phyloP scores from a whole-genome alignment of 2,888 invertebrate species.

The Drosophila paranaensis region DNA sequence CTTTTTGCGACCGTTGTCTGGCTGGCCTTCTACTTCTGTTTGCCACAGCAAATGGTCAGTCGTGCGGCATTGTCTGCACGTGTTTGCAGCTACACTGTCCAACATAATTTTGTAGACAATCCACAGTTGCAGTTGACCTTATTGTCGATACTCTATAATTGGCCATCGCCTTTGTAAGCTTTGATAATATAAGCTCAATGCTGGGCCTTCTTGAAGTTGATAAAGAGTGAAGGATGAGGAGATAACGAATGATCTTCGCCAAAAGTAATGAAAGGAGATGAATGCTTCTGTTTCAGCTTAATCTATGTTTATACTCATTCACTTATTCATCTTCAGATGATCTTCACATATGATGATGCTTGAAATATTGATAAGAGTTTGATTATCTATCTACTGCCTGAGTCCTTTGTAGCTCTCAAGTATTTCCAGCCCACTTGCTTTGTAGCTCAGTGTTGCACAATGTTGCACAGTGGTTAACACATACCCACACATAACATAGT shows the following conservation, averaged over 20 bases:
- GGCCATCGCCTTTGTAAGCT: neutral
- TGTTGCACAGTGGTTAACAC: constrained; percentile 23
- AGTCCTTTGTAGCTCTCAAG: neutral
- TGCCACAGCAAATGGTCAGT: constrained; percentile 21
- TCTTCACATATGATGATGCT: neutral
- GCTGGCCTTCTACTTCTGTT: constrained; percentile 45
- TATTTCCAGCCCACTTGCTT: neutral
- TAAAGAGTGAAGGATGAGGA: neutral
- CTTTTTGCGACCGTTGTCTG: constrained; percentile 12
- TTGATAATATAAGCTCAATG: neutral
- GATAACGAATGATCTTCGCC: neutral
- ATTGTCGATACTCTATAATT: neutral
- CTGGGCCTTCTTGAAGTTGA: neutral
- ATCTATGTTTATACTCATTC: neutral
- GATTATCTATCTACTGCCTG: neutral
- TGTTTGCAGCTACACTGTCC: constrained; percentile 45
- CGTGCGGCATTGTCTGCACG: constrained; percentile 35
- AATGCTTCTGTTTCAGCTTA: neutral
- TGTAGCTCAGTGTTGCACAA: constrained; percentile 15
- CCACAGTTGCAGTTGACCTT: neutral
- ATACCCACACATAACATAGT: constrained; percentile 8
- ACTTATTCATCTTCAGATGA: neutral
- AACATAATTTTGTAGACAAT: constrained; percentile 13
- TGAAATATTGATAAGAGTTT: neutral
- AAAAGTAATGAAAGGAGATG: neutral